Percentiles rank a stretch among this genome's conserved stretches.
Conservation (phyloP, 1,140 invertebrate genomes). For the Hylaeus volcanicus region DNA sequence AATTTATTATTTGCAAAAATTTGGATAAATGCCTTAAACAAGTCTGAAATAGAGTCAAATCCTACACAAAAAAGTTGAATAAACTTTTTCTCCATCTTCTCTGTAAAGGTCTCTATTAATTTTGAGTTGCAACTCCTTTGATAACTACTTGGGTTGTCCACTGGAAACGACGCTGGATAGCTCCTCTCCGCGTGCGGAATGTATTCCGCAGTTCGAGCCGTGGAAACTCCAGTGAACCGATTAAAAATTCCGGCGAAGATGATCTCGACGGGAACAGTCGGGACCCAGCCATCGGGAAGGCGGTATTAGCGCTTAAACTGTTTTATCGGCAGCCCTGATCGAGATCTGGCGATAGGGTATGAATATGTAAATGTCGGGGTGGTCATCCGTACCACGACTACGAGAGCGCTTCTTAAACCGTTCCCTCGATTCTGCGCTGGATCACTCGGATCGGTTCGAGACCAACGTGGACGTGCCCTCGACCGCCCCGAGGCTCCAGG, state of each 20-base stretch:
- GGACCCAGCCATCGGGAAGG: conserved; percentile 5
- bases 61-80: too few relatives aligned
- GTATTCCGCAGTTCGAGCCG: not conserved
- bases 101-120: too few relatives aligned
- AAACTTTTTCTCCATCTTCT: too few relatives aligned
- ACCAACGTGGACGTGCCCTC: not conserved
- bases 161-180: too few relatives aligned
- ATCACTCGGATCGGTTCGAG: conserved; percentile 16
- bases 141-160: too few relatives aligned
- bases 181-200: too few relatives aligned
- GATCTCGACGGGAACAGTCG: conserved; percentile 8
- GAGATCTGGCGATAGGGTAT: conserved; percentile 57
- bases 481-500: not conserved
- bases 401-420: conserved; percentile 33
- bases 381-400: conserved; percentile 31
- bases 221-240: conserved; percentile 2
- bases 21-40: too few relatives aligned
- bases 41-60: too few relatives aligned
- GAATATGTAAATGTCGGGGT: conserved; percentile 61
- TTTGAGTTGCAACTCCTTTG: too few relatives aligned
- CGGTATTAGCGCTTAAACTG: conserved; percentile 57
- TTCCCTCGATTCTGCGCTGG: conserved; percentile 29
- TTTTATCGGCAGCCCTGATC: conserved; percentile 55
- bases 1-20: too few relatives aligned
- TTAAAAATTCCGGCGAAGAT: conserved; percentile 47